Base-by-base conservation (phyloP, 2,888 invertebrate species). In the Sphaeridia pumilis region DNA sequence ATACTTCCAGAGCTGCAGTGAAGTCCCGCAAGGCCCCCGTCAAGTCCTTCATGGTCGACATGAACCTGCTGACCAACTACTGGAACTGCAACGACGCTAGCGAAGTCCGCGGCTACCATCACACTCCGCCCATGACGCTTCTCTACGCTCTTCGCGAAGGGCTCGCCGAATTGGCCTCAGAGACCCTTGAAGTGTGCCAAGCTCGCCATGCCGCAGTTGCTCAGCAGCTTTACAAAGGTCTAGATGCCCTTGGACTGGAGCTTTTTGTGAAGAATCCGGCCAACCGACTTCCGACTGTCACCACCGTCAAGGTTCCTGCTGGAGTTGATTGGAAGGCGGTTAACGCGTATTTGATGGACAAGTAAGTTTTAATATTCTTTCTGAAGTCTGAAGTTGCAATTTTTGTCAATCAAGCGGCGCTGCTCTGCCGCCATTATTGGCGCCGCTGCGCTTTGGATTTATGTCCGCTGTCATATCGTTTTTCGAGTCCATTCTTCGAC, bases 111-210 rank as follows among this genome's bases (percentile, higher is more conserved):
- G 72, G 77, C 76, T 78, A 57, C 36, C 53, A 57, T 48, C 56
- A 54, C 31, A 57, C 53, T n/a, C 56, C 50, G 14, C 56, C 56
- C 24, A 35, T 50, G 1, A 79, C 83, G 43, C 70, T 85, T 45
- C 67, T 92, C 0, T 90, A 85, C 72, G 87, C 83, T 0, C 71
- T 93, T 4, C 76, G 92, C 4, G 83, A 86, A 69, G 86, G 83
- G 7, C 72, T 93, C 24, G 78, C 84, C 2, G 76, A 81, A 61
- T 69, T 88, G 2, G 78, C 77, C 21, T 79, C 81, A 49, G 83
- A 86, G 72, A 85, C 84, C 0, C 72, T 88, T 12, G 77, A 77
- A 53, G 74, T 74, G 5, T 75, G 78, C n/a, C 85, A 87, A 78
- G 73, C 74, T 2, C 76, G 86, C 2, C 90, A 93, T 68, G 72